Evolutionary conservation across 2,888 invertebrate genomes (phyloP).

Genomic region (Drosophila engyochracea): DNA sequence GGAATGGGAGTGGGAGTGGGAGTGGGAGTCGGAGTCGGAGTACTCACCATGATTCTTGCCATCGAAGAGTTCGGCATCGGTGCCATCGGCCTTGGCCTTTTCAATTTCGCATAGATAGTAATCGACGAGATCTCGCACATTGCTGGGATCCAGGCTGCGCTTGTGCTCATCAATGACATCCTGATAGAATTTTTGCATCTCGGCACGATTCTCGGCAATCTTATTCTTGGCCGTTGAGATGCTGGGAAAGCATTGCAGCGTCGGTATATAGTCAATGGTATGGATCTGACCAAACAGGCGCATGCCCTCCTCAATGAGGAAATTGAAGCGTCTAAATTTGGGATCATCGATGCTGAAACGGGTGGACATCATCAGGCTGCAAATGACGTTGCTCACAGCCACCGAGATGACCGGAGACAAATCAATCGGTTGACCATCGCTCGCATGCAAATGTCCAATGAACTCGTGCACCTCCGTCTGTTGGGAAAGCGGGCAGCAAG

Average conservation of each 20-base stretch:
- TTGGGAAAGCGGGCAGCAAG: slow-evolving; percentile 1
- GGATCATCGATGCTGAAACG: slow-evolving; percentile 92
- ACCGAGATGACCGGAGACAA: slow-evolving; percentile 91
- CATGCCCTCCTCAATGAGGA: slow-evolving; percentile 96
- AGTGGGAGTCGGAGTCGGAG: neutral
- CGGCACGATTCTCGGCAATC: slow-evolving; percentile 90
- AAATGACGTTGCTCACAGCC: slow-evolving; percentile 95
- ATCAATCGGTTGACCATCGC: slow-evolving; percentile 90
- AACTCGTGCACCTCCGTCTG: slow-evolving; percentile 92
- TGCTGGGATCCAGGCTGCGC: slow-evolving; percentile 90
- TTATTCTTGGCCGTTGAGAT: slow-evolving; percentile 88
- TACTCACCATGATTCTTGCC: slow-evolving; percentile 93
- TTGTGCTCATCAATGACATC: slow-evolving; percentile 93
- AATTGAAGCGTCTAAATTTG: slow-evolving; percentile 92
- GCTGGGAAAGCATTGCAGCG: slow-evolving; percentile 89
- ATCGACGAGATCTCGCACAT: slow-evolving; percentile 94
- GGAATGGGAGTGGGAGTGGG: neutral
- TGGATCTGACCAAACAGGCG: slow-evolving; percentile 93
- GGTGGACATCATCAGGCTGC: slow-evolving; percentile 95
- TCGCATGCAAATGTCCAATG: slow-evolving; percentile 88
- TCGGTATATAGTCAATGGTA: slow-evolving; percentile 93
- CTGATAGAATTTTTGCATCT: slow-evolving; percentile 94
- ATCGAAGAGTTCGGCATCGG: slow-evolving; percentile 91
- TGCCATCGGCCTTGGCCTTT: slow-evolving; percentile 92
- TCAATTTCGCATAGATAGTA: slow-evolving; percentile 94